Conservation (phyloP, 2,888 invertebrate genomes). For the Melinopterus prodromus region DNA sequence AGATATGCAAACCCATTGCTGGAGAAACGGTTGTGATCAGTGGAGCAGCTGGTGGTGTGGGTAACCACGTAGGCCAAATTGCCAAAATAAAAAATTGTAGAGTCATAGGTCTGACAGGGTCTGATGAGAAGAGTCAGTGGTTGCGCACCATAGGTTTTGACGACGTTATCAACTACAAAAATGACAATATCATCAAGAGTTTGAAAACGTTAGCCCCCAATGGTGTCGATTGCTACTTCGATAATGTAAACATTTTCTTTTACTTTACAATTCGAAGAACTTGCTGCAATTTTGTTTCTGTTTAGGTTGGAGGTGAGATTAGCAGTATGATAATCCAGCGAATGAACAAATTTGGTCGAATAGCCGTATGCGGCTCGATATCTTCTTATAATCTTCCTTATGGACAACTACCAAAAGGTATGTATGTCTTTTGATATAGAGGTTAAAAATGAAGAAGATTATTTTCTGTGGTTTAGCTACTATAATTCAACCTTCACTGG, state of each 20-base stretch:
- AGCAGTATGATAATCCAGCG: conserved; percentile 67
- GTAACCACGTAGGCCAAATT: conserved; percentile 80
- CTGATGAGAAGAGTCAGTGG: conserved; percentile 76
- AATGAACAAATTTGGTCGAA: conserved; percentile 70
- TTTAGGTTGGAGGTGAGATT: conserved; percentile 71
- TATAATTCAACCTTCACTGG: conserved; percentile 65
- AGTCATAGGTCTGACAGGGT: conserved; percentile 77
- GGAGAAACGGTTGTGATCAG: conserved; percentile 79
- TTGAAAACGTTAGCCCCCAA: conserved; percentile 71
- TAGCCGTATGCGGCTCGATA: conserved; percentile 73
- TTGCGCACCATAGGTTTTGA: conserved; percentile 73
- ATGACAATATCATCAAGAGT: conserved; percentile 62
- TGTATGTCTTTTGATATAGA: neutral
- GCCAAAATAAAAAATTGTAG: conserved; percentile 75
- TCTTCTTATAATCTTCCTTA: conserved; percentile 68
- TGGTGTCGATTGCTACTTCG: conserved; percentile 81
- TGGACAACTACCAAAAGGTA: conserved; percentile 62
- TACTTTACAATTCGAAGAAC: conserved; percentile 16
- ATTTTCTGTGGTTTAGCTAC: conserved; percentile 50
- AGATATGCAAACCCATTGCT: conserved; percentile 73
- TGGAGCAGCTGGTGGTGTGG: conserved; percentile 82
- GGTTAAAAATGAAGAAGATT: neutral
- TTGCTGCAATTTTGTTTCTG: conserved; percentile 25
- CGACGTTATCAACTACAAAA: conserved; percentile 77
- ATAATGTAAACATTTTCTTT: conserved; percentile 69